A percentile compares a stretch with the other conserved stretches of the same genome.
Conservation (phyloP, 2,113 vertebrate genomes). For the Chloropsis hardwickii region DNA sequence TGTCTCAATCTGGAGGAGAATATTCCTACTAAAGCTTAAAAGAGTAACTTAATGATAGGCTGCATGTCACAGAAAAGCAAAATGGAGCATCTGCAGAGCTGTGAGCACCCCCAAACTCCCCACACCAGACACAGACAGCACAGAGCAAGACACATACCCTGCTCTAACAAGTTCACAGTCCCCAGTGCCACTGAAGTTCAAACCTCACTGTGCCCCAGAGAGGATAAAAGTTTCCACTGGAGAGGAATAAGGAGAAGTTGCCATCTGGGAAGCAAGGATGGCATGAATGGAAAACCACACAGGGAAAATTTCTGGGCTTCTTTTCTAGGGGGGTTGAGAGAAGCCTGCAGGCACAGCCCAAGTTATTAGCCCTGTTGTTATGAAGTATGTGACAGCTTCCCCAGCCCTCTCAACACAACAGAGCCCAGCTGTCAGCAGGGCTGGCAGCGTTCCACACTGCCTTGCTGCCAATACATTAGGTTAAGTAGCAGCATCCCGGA, state of each 20-base stretch:
- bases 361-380: background rate
- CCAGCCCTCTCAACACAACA: background rate
- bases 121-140: background rate
- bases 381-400: background rate
- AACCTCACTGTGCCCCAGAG: background rate
- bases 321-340: background rate
- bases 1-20: background rate
- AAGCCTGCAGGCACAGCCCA: background rate
- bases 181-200: background rate
- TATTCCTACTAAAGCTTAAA: background rate
- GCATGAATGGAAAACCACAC: background rate
- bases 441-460: background rate
- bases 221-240: background rate
- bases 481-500: conserved; percentile 9
- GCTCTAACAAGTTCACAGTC: background rate
- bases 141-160: background rate
- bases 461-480: background rate
- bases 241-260: background rate
- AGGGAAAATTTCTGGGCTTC: background rate
- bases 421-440: conserved; percentile 9
- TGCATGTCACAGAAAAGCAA: background rate
- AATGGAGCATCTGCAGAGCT: background rate
- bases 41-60: background rate
- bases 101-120: background rate
- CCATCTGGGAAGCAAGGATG: background rate